Conservation (phyloP, 2,113 vertebrate species). For the Mormyrus lacerda region DNA sequence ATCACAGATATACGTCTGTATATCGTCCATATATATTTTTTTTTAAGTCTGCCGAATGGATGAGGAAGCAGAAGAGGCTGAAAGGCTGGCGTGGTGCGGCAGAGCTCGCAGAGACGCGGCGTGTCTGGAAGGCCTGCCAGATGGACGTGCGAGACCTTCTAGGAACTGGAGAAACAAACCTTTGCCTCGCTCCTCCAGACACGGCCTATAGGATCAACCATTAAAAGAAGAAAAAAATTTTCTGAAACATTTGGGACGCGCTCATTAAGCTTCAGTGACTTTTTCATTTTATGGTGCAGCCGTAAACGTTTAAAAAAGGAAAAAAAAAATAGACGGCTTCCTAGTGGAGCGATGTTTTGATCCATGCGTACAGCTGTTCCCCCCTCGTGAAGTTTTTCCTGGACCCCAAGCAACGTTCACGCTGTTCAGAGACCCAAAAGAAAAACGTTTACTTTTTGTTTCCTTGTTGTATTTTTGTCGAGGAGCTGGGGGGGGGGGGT, state of each 20-base stretch:
- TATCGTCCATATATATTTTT: background rate
- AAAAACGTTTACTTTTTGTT: conserved; percentile 11
- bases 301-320: background rate
- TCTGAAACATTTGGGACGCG: background rate
- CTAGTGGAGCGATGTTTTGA: background rate
- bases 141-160: background rate
- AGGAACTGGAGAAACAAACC: background rate
- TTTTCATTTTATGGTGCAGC: conserved; percentile 3
- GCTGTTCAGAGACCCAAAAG: conserved; percentile 2
- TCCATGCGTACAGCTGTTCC: background rate
- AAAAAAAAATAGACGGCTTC: background rate
- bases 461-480: conserved; percentile 14
- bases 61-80: background rate
- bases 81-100: background rate
- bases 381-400: background rate
- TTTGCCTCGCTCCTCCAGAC: background rate
- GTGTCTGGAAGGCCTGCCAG: background rate
- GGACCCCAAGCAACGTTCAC: conserved; percentile 4
- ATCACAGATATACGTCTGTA: background rate
- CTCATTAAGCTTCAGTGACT: conserved; percentile 6
- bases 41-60: background rate
- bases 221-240: conserved; percentile 2
- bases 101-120: background rate
- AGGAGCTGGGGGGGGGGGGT: conserved; percentile 37
- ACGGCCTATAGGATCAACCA: background rate